Percentiles rank a stretch among this genome's conserved stretches.
Evolutionary conservation across 2,113 vertebrate genomes (phyloP).

Genomic region (Hippocampus barbouri): DNA sequence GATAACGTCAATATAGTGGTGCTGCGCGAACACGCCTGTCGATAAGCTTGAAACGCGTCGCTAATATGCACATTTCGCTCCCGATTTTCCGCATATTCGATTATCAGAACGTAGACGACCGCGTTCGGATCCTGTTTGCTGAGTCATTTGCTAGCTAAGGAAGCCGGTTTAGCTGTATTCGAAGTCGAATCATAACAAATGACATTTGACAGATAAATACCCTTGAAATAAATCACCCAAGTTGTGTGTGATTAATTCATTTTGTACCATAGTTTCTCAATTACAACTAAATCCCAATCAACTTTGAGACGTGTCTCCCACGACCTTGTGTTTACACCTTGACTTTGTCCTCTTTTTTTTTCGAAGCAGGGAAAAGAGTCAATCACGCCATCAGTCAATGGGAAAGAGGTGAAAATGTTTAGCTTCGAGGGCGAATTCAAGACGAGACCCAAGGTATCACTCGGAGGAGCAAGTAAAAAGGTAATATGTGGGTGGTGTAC

Average conservation of each 20-base stretch:
- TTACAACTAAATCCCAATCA: neutral
- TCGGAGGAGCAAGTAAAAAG: constrained; percentile 95
- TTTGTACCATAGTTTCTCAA: neutral
- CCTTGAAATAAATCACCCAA: neutral
- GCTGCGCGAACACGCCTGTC: constrained; percentile 3
- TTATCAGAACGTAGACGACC: neutral
- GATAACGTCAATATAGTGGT: constrained; percentile 54
- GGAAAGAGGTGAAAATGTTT: constrained; percentile 89
- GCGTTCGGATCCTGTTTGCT: constrained; percentile 50
- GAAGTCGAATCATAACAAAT: neutral
- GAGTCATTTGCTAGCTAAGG: constrained; percentile 73
- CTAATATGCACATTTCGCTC: constrained; percentile 11
- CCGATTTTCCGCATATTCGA: neutral
- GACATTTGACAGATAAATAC: neutral
- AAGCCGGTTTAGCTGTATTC: constrained; percentile 58
- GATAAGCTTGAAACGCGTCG: neutral
- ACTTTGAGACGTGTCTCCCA: neutral
- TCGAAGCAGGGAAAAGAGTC: constrained; percentile 29
- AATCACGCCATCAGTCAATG: constrained; percentile 71
- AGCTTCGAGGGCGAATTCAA: constrained; percentile 99
- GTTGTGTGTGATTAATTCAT: neutral
- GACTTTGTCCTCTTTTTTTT: neutral
- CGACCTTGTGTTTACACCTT: neutral
- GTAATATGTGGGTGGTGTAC: constrained; percentile 47
- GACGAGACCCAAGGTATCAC: constrained; percentile 95